A percentile compares a stretch with the other conserved stretches of the same genome.
These are phyloP conservation scores for Micrasema longulum DNA, from an alignment of 1,140 invertebrate genomes.

Conservation along the genomic window DNA sequence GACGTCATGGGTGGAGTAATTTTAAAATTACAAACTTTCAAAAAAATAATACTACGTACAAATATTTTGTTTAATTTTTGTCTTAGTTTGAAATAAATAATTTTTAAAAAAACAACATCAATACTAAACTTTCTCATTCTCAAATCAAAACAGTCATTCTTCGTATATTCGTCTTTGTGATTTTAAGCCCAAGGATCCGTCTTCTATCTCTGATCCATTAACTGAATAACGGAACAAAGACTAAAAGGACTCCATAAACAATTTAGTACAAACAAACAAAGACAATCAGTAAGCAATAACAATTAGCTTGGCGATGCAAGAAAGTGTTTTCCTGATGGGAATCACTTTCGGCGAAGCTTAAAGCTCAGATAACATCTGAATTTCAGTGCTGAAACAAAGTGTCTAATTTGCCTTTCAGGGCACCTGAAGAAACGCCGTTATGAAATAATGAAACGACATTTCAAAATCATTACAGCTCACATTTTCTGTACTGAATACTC, in stretches of 20 bases:
- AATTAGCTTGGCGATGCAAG: not conserved
- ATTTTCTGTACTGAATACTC: too few species aligned
- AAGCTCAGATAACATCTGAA: conserved; percentile 4
- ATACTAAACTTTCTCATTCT: too few species aligned
- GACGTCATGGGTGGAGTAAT: too few species aligned
- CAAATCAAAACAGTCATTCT: too few species aligned
- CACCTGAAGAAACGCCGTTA: not conserved
- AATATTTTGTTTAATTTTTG: too few species aligned
- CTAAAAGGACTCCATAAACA: not conserved
- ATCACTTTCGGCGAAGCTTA: not conserved
- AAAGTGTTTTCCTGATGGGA: conserved; percentile 9
- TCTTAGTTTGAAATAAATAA: too few species aligned
- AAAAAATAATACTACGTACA: too few species aligned
- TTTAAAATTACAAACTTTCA: too few species aligned
- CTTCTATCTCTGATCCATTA: too few species aligned
- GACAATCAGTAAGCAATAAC: conserved; percentile 6
- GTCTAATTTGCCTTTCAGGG: not conserved
- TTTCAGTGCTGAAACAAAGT: conserved; percentile 1
- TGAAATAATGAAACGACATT: not conserved
- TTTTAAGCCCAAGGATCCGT: too few species aligned
- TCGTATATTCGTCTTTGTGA: too few species aligned
- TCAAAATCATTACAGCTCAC: not conserved
- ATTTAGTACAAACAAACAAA: not conserved
- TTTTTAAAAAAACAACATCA: too few species aligned
- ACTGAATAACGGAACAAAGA: not conserved